These are phyloP conservation scores for Amphiura filiformis DNA, from an alignment of 35 echinoderm and acorn worm genomes.

Conservation along the genomic window DNA sequence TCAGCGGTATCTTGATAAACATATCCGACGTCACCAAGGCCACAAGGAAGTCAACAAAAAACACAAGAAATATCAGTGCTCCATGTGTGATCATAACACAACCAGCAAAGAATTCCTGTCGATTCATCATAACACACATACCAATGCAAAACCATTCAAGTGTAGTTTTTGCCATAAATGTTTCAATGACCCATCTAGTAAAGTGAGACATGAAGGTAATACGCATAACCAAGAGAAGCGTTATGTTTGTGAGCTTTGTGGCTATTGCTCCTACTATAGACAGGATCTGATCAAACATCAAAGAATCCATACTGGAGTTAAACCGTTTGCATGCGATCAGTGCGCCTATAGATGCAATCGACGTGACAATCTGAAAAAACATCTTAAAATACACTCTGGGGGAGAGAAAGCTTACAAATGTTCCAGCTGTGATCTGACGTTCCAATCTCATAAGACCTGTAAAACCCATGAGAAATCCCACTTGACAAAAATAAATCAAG, in stretches of 20 bases:
- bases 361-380: not conserved
- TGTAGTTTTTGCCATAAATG: not conserved
- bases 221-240: not conserved
- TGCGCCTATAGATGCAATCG: not conserved
- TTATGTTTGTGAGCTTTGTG: not conserved
- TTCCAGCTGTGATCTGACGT: not conserved
- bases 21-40: not conserved
- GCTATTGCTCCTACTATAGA: not conserved
- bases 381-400: not conserved
- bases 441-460: not conserved
- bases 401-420: not conserved
- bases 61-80: not conserved
- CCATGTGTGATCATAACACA: not conserved
- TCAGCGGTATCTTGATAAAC: not conserved
- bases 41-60: not conserved
- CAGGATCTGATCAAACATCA: not conserved
- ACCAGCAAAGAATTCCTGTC: not conserved
- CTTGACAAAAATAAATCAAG: too few relatives aligned
- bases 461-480: not conserved
- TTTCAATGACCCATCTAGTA: not conserved
- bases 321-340: not conserved
- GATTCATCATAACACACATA: not conserved
- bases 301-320: not conserved
- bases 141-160: not conserved
- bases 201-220: not conserved